Percentiles rank a stretch among this genome's conserved stretches.
These are phyloP conservation scores for Crotalus viridis DNA, from an alignment of 2,113 vertebrate genomes.

Conservation along the genomic window DNA sequence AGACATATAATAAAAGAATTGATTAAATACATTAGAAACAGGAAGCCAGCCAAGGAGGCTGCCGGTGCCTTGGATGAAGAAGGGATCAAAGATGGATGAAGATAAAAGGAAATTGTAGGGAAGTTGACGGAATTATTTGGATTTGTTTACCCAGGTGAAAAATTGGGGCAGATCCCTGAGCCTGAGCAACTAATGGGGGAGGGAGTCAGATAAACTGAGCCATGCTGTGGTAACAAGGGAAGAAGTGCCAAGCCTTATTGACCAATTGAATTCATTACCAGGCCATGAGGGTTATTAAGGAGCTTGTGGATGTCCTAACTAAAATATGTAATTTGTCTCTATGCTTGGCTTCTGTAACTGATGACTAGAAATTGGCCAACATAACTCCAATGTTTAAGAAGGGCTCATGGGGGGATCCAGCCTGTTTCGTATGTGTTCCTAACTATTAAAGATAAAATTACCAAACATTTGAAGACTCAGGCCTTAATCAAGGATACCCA, in stretches of 20 bases:
- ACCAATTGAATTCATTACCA: not conserved
- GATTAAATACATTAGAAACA: not conserved
- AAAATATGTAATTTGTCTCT: not conserved
- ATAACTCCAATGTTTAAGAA: not conserved
- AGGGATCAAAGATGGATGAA: not conserved
- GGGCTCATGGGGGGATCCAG: not conserved
- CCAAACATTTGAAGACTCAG: not conserved
- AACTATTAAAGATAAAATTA: not conserved
- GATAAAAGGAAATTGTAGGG: not conserved
- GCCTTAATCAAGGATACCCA: not conserved
- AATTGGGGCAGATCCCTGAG: not conserved
- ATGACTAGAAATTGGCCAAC: not conserved
- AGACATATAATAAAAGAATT: not conserved
- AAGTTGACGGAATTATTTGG: not conserved
- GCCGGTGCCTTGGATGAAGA: not conserved
- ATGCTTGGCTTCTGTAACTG: not conserved
- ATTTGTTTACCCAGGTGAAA: not conserved
- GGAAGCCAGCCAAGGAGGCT: not conserved
- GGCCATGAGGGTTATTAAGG: not conserved
- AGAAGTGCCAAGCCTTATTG: not conserved
- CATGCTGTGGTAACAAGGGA: not conserved
- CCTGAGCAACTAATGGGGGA: not conserved
- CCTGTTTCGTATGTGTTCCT: not conserved
- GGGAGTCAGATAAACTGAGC: not conserved
- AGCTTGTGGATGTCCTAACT: not conserved